Percentiles rank a stretch among this genome's conserved stretches.
These are phyloP conservation scores for Stichodactyla helianthus DNA, from an alignment of 64 coral and sea anemone species.

Conservation along the genomic window DNA sequence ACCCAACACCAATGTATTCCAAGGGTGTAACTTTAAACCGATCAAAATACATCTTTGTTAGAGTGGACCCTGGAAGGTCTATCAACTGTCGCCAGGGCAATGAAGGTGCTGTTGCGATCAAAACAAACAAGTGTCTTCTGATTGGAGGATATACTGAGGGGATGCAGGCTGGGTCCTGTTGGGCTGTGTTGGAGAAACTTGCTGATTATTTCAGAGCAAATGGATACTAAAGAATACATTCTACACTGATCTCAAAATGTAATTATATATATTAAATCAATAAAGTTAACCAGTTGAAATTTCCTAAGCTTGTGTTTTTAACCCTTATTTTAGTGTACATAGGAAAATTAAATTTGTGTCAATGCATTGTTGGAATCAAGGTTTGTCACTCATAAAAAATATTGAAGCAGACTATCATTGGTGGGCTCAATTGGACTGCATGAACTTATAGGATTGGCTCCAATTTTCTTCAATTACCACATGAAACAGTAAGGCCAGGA, in stretches of 20 bases:
- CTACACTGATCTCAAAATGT: background rate
- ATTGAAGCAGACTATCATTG: no score
- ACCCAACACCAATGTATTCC: constrained; percentile 62
- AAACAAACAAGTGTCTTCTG: constrained; percentile 83
- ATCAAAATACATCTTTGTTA: constrained; percentile 58
- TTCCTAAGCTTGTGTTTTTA: no score
- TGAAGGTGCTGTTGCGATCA: constrained; percentile 85
- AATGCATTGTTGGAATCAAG: no score
- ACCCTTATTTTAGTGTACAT: no score
- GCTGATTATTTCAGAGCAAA: constrained; percentile 70
- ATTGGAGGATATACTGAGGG: constrained; percentile 91
- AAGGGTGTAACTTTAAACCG: constrained; percentile 67
- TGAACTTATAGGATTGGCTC: no score
- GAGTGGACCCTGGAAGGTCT: constrained; percentile 79
- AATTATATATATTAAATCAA: no score
- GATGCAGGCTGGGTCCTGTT: constrained; percentile 75
- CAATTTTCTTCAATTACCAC: no score
- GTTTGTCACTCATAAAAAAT: no score
- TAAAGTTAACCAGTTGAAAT: no score
- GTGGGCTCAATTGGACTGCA: no score
- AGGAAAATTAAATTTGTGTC: no score
- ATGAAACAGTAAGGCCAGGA: no score
- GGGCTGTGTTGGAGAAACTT: constrained; percentile 81
- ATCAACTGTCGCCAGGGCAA: constrained; percentile 69
- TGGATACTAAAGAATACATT: constrained; percentile 46